Percentiles rank a stretch among this genome's conserved stretches.
phyloP scores from a whole-genome alignment of 2,888 invertebrate genomes.

The Dyspetes luteomarginatus region DNA sequence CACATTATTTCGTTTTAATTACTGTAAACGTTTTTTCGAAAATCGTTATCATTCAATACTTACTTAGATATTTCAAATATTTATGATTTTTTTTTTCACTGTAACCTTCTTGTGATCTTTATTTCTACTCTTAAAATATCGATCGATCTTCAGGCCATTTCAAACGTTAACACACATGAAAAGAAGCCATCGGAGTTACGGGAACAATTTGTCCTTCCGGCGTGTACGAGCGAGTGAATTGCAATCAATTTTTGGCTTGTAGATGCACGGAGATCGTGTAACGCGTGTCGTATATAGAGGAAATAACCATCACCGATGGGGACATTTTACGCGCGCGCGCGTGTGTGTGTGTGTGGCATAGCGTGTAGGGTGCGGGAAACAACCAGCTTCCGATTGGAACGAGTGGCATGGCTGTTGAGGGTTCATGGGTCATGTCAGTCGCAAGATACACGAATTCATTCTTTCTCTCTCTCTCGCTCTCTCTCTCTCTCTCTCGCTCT shows the following conservation, averaged over 20 bases:
- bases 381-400: slow-evolving; percentile 80
- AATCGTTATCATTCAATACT: background rate
- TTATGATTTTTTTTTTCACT: background rate
- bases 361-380: slow-evolving; percentile 69
- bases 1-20: background rate
- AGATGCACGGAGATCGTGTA: slow-evolving; percentile 53
- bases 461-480: slow-evolving; percentile 12
- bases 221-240: slow-evolving; percentile 69
- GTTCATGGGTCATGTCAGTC: slow-evolving; percentile 41
- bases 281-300: slow-evolving; percentile 50
- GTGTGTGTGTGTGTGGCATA: slow-evolving; percentile 2
- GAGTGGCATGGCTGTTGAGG: slow-evolving; percentile 68
- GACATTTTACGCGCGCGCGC: slow-evolving; percentile 41
- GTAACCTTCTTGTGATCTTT: too few relatives aligned
- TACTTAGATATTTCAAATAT: background rate
- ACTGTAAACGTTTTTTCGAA: background rate
- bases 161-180: background rate
- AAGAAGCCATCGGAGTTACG: slow-evolving; percentile 40
- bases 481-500: slow-evolving; percentile 59
- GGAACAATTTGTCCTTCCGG: slow-evolving; percentile 63
- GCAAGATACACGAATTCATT: slow-evolving; percentile 39
- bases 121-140: background rate
- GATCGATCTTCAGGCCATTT: background rate
- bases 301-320: slow-evolving; percentile 53
- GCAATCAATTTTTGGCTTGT: slow-evolving; percentile 74